These are phyloP conservation scores for Synanthedon andrenaeformis DNA, from an alignment of 2,888 invertebrate genomes.

Conservation along the genomic window DNA sequence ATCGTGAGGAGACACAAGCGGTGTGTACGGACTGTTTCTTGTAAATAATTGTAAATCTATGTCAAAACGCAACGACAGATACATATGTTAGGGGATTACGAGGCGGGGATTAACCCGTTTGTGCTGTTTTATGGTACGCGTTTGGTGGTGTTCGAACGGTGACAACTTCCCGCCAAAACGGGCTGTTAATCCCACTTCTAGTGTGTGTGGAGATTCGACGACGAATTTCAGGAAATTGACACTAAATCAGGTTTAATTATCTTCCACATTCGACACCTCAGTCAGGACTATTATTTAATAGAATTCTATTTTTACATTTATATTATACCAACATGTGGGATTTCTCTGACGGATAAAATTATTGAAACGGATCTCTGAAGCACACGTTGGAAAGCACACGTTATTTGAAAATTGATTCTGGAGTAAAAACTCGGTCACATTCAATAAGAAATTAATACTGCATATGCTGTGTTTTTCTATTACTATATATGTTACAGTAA, in stretches of 20 bases:
- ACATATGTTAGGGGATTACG: constrained; percentile 66
- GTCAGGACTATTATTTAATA: no score
- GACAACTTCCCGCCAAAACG: constrained; percentile 56
- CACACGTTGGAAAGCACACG: no score
- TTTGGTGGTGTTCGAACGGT: constrained; percentile 31
- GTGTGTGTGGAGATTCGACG: constrained; percentile 48
- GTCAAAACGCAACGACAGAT: constrained; percentile 66
- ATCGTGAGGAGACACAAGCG: constrained; percentile 53
- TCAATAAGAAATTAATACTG: no score
- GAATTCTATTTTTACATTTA: constrained; percentile 27
- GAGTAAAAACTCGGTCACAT: no score
- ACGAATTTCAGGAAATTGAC: constrained; percentile 34
- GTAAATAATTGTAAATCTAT: constrained; percentile 71
- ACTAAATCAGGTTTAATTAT: constrained; percentile 38
- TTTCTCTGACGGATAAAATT: no score
- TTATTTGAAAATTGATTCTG: no score
- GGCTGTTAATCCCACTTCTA: constrained; percentile 43
- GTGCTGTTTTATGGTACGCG: constrained; percentile 47
- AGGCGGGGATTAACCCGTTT: constrained; percentile 59
- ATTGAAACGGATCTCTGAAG: no score
- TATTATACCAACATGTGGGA: background rate
- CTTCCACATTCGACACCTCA: background rate
- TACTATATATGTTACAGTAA: no score
- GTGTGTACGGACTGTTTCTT: constrained; percentile 42
- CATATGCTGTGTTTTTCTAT: no score